phyloP scores from a whole-genome alignment of 2,113 vertebrate species.

The Protomyctophum bolini region DNA sequence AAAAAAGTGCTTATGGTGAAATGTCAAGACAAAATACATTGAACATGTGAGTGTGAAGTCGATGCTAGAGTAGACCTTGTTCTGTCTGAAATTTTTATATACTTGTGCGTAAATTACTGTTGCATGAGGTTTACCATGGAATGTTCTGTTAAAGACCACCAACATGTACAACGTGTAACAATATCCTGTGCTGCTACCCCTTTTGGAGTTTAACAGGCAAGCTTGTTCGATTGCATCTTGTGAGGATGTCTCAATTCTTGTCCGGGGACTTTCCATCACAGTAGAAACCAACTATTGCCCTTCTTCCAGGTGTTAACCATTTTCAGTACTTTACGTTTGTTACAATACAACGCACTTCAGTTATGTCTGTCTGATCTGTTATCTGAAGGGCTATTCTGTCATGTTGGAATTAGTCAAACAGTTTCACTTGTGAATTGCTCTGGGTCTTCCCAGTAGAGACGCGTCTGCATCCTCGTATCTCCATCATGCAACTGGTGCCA shows the following conservation, averaged over 20 bases:
- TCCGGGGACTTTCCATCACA: slow-evolving; percentile 19
- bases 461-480: neutral
- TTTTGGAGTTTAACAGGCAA: slow-evolving; percentile 21
- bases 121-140: slow-evolving; percentile 65
- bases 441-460: slow-evolving; percentile 16
- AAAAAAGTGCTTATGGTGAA: neutral
- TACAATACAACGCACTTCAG: slow-evolving; percentile 18
- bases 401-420: slow-evolving; percentile 22
- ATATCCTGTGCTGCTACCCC: neutral
- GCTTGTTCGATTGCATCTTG: slow-evolving; percentile 27
- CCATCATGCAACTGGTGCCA: slow-evolving; percentile 13
- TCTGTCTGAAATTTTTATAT: slow-evolving; percentile 17
- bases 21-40: neutral
- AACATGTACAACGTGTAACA: neutral
- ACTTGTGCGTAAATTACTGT: slow-evolving; percentile 51
- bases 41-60: neutral
- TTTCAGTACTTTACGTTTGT: neutral
- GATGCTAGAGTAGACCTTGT: slow-evolving; percentile 6
- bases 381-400: slow-evolving; percentile 19
- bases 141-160: slow-evolving; percentile 52
- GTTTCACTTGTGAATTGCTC: slow-evolving; percentile 31
- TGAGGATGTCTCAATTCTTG: slow-evolving; percentile 10
- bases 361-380: slow-evolving; percentile 9
- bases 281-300: slow-evolving; percentile 22
- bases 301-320: slow-evolving; percentile 38